Evolutionary conservation across 64 coral and sea anemone genomes (phyloP).

Genomic region (Stichodactyla helianthus): DNA sequence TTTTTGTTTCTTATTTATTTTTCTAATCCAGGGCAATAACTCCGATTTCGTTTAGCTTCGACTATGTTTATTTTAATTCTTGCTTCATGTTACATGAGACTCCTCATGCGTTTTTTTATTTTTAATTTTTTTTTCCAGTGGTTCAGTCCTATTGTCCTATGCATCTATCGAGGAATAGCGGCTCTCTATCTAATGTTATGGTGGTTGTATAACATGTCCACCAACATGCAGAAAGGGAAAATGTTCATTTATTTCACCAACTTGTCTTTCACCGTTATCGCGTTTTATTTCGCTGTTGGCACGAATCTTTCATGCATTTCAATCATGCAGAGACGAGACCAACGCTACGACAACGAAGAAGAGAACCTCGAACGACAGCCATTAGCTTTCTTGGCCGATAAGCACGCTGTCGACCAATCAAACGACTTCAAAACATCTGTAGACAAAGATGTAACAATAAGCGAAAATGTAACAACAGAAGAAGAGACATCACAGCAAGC

Average conservation of each 20-base stretch:
- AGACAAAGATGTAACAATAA: neutral
- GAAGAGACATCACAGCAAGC: neutral
- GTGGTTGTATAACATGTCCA: constrained; percentile 11
- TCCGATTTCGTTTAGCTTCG: no score
- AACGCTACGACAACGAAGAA: neutral
- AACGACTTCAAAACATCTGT: neutral
- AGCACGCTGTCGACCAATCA: neutral
- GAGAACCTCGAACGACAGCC: neutral
- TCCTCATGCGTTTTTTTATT: neutral
- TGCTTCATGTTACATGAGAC: no score
- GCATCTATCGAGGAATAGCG: neutral
- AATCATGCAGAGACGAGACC: constrained; percentile 11
- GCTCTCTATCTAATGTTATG: neutral
- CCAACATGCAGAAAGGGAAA: neutral
- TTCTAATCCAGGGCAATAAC: no score
- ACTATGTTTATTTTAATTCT: no score
- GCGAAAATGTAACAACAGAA: neutral
- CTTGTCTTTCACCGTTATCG: constrained; percentile 25
- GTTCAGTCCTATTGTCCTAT: constrained; percentile 3
- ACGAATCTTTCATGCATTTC: constrained; percentile 5
- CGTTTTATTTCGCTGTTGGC: constrained; percentile 36
- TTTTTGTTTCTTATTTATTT: no score
- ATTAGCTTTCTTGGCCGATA: neutral
- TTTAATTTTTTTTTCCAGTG: neutral
- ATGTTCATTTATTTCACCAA: constrained; percentile 48